These are phyloP conservation scores for Cossypha caffra DNA, from an alignment of 2,797 vertebrate genomes.

Conservation along the genomic window DNA sequence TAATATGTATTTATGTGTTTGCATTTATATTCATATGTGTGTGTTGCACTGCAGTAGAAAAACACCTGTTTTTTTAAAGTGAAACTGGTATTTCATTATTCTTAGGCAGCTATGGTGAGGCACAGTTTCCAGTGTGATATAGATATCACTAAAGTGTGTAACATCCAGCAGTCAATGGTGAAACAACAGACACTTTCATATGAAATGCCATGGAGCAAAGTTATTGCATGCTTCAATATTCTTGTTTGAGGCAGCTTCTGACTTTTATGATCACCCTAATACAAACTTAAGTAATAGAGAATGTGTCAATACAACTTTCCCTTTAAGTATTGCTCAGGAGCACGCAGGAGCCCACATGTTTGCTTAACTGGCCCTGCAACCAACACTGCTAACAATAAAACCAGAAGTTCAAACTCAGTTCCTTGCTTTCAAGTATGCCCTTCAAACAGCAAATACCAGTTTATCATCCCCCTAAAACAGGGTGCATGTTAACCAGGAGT, in stretches of 20 bases:
- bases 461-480: slow-evolving; percentile 26
- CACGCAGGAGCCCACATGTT: slow-evolving; percentile 57
- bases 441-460: slow-evolving; percentile 66
- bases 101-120: background rate
- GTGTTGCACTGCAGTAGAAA: background rate
- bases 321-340: slow-evolving; percentile 52
- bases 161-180: background rate
- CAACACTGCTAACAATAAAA: slow-evolving; percentile 62
- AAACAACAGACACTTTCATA: background rate
- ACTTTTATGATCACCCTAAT: slow-evolving; percentile 45
- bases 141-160: background rate
- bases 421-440: slow-evolving; percentile 59
- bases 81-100: background rate
- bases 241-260: slow-evolving; percentile 23
- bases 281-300: slow-evolving; percentile 27
- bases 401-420: slow-evolving; percentile 71
- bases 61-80: background rate
- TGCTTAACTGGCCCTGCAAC: slow-evolving; percentile 65
- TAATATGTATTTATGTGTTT: background rate
- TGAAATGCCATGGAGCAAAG: background rate
- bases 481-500: slow-evolving; percentile 18
- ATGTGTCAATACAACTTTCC: slow-evolving; percentile 65
- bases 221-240: slow-evolving; percentile 15
- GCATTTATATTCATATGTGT: background rate
- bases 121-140: background rate